These are phyloP conservation scores for Taxidea taxus DNA, from an alignment of 2,113 vertebrate species.

Conservation along the genomic window DNA sequence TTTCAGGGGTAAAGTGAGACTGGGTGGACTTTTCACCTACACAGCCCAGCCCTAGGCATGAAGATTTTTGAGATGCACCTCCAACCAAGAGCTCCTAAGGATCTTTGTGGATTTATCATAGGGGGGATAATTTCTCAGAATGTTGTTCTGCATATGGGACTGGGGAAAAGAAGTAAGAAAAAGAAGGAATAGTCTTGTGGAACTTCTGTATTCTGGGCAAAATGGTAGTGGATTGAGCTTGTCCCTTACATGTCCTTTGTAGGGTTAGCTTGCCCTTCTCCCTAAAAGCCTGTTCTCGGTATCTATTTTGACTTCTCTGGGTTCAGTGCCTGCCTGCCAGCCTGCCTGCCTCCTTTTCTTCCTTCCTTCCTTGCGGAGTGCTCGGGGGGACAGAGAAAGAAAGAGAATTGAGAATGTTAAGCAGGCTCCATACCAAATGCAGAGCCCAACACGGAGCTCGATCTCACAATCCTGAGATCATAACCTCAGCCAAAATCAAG, in stretches of 20 bases:
- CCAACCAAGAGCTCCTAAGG: neutral
- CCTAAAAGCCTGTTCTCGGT: neutral
- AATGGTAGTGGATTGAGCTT: neutral
- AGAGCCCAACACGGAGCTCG: neutral
- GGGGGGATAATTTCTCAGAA: neutral
- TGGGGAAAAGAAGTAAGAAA: neutral
- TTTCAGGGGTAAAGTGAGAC: neutral
- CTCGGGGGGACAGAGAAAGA: neutral
- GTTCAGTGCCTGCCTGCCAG: neutral
- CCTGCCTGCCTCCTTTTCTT: neutral
- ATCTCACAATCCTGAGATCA: neutral
- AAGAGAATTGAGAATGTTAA: neutral
- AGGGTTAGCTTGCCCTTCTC: neutral
- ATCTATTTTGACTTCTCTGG: neutral
- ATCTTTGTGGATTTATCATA: neutral
- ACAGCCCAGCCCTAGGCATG: neutral
- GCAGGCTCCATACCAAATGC: neutral
- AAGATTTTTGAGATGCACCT: neutral
- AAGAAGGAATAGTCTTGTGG: neutral
- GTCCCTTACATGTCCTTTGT: neutral
- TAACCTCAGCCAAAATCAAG: neutral
- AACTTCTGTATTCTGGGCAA: neutral
- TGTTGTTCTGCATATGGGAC: neutral
- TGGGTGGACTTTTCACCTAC: neutral
- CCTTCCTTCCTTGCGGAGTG: neutral